Percentiles rank a stretch among this genome's conserved stretches.
Evolutionary conservation across 2,797 vertebrate species (phyloP).

Genomic region (Myioborus melanocephalus): DNA sequence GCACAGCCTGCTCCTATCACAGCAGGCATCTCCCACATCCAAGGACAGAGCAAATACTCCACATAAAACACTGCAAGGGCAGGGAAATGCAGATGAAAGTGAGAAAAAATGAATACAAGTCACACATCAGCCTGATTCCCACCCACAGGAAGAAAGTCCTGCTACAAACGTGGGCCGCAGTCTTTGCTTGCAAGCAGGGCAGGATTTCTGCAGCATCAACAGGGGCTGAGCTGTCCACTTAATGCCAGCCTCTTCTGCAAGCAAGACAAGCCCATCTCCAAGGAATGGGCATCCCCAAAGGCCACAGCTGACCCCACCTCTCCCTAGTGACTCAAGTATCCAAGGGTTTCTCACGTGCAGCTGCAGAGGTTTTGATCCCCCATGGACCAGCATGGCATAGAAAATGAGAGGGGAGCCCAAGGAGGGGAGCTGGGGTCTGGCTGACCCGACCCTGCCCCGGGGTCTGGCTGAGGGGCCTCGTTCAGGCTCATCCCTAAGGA

Average conservation of each 20-base stretch:
- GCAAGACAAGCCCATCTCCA: background rate
- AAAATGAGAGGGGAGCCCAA: background rate
- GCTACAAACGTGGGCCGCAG: accelerated
- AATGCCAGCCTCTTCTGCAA: background rate
- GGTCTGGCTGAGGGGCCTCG: background rate
- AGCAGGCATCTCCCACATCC: background rate
- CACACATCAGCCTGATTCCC: background rate
- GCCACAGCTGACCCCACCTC: background rate
- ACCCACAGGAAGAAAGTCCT: background rate
- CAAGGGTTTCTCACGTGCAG: background rate
- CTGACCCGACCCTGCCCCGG: background rate
- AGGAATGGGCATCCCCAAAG: background rate
- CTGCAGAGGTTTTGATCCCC: constrained; percentile 17
- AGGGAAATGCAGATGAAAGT: background rate
- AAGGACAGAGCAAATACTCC: constrained; percentile 41
- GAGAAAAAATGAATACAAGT: background rate
- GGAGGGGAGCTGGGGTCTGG: background rate
- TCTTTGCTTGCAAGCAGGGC: background rate
- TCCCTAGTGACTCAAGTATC: background rate
- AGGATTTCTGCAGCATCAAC: background rate
- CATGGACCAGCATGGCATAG: background rate
- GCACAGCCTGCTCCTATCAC: constrained; percentile 11
- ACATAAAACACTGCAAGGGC: background rate
- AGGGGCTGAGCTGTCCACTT: background rate
- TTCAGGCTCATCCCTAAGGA: constrained; percentile 11